Base-by-base conservation (phyloP, 2,113 vertebrate genomes). In the Pyrgilauda ruficollis region DNA sequence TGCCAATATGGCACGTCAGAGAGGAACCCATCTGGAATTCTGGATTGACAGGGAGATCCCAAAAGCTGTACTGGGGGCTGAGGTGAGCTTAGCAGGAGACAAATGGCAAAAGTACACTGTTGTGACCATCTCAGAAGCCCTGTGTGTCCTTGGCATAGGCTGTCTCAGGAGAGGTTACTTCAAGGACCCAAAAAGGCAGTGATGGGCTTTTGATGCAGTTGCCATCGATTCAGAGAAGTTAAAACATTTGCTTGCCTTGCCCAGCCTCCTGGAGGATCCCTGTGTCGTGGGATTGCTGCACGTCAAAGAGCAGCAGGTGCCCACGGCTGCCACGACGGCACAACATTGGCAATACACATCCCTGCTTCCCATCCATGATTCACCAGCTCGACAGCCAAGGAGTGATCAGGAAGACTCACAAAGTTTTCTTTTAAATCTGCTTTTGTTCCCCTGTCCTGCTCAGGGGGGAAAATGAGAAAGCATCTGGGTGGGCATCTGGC, bases 1-100 rank as follows among this genome's bases (percentile, higher is more conserved):
- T 7, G 11, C 24, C 1, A 0, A 62, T 69, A 31, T 7, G 9
- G n/a, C 9, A 31, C 0, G 0, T 41, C 19, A 53, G n/a, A n/a
- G 16, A 35, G 14, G 15, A 89, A 22, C 20, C 3, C 62, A 35
- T 61, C 11, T 41, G 69, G 24, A 39, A 47, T 47, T 53, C 39
- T 61, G n/a, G n/a, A 47, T 13, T 75, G 46, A 35, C n/a, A 53
- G 33, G 16, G 17, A 13, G 13, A 83, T 27, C 55, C 55, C 46
- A 53, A 75, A 74, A 82, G 7, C 24, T 83, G 0, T 75, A 18
- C 1, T 31, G 46, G 5, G 19, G 30, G 16, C 24, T 75, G 39
- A 47, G 20, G 26, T n/a, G n/a, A 68, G 9, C 17, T 62, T 69
- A 62, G 47, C 28, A 43, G 9, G 21, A 55, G 53, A 69, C 17